These are phyloP conservation scores for Lampropteryx suffumata DNA, from an alignment of 2,888 invertebrate genomes.

Conservation along the genomic window DNA sequence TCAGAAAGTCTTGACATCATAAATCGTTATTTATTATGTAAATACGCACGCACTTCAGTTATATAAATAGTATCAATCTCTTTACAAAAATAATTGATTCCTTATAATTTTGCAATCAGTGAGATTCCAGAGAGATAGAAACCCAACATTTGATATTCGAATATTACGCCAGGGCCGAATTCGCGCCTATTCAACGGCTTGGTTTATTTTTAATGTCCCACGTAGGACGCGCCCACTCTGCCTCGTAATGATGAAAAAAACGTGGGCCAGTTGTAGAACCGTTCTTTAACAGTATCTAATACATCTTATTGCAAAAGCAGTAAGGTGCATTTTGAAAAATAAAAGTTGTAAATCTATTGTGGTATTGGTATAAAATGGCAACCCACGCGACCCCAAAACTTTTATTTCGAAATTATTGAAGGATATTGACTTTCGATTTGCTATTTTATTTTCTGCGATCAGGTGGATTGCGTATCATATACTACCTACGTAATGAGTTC, in stretches of 20 bases:
- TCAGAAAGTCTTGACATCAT: no score
- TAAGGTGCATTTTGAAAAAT: slow-evolving; percentile 36
- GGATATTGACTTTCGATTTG: slow-evolving; percentile 62
- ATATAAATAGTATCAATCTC: no score
- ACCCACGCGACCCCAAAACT: slow-evolving; percentile 64
- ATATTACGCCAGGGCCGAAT: slow-evolving; percentile 47
- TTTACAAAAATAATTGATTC: no score
- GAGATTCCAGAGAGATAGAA: no score
- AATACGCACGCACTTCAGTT: no score
- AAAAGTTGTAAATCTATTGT: slow-evolving; percentile 1
- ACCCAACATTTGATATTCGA: slow-evolving; percentile 36
- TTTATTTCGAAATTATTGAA: slow-evolving; percentile 67
- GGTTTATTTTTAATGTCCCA: slow-evolving; percentile 54
- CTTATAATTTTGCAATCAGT: no score
- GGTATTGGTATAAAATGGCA: slow-evolving; percentile 23
- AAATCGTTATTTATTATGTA: no score
- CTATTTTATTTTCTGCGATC: slow-evolving; percentile 28
- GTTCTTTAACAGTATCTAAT: slow-evolving; percentile 26
- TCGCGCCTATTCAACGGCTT: slow-evolving; percentile 51
- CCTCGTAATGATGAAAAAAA: slow-evolving; percentile 57
- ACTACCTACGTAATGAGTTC: no score
- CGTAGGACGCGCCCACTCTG: slow-evolving; percentile 71
- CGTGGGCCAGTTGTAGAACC: slow-evolving; percentile 62
- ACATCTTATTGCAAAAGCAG: slow-evolving; percentile 31
- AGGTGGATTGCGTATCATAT: neutral